These are phyloP conservation scores for Bombycilla garrulus DNA, from an alignment of 2,113 vertebrate genomes.

Conservation along the genomic window DNA sequence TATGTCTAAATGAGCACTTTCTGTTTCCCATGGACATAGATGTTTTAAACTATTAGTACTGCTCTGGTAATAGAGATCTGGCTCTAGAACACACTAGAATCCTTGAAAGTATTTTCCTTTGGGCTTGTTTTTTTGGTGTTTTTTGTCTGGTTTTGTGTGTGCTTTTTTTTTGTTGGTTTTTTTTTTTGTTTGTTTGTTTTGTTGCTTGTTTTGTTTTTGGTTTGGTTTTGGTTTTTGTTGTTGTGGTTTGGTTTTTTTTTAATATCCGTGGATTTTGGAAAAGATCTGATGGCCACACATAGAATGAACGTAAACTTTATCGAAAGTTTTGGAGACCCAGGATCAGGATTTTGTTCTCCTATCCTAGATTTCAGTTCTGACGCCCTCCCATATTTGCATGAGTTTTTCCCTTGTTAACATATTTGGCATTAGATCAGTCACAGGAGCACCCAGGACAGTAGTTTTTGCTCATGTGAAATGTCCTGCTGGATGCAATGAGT, in stretches of 20 bases:
- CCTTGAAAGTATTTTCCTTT: background rate
- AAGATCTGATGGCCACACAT: background rate
- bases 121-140: background rate
- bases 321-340: background rate
- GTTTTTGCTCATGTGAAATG: background rate
- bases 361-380: background rate
- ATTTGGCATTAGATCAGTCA: background rate
- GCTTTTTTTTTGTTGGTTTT: no score
- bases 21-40: background rate
- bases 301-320: background rate
- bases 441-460: background rate
- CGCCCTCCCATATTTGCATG: background rate
- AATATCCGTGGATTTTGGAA: background rate
- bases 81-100: background rate
- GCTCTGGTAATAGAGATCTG: background rate
- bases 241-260: background rate
- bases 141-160: no score
- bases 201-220: no score
- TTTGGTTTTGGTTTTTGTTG: no score
- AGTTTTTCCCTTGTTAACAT: background rate
- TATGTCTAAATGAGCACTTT: background rate
- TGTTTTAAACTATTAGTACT: background rate
- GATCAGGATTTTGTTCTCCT: background rate
- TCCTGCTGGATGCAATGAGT: background rate
- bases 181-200: no score